Evolutionary conservation across 2,888 invertebrate species (phyloP), one percentile per base, ranked within the genome.

Genomic region (Lasioglossum vierecki): DNA sequence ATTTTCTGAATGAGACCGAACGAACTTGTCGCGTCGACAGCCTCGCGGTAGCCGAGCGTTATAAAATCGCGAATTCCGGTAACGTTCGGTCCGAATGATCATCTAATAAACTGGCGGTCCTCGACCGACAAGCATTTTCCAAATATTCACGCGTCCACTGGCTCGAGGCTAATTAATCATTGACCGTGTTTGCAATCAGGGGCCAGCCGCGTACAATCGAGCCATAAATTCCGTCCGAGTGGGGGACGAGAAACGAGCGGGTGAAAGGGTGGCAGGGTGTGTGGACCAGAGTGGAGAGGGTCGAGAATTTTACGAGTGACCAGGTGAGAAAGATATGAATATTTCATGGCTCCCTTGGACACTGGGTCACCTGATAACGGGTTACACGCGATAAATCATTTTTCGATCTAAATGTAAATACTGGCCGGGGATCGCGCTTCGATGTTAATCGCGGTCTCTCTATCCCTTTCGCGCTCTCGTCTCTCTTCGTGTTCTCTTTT

Each of bases 371-470:
- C 81, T 82, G 86, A 85, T 85, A 86, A 78, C 81, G 49, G 71
- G 73, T 44, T 79, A 76, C 60, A 49, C 76, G 73, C 78, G 85
- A 86, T 86, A 85, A 85, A 86, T 86, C 86, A 86, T 85, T 86
- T 86, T 86, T 86, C 85, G 86, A 86, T 86, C 86, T 85, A 86
- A 86, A 86, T 85, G 86, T 85, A 85, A 86, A 85, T 85, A 85
- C 78, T n/a, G 15, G 11, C 57, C 49, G 22, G 76, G 76, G 41
- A 41, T 44, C 26, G 35, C 41, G 66, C 30, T 66, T 57, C 82
- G 74, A 70, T 82, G 79, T 76, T 86, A 85, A 86, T 86, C 79
- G 73, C 57, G 49, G 30, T 60, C n/a, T 73, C 75, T 44, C 75
- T 44, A 41, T 41, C 74, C 8, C 49, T 76, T 35, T 66, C 66